phyloP scores from a whole-genome alignment of 2,113 vertebrate genomes.

The Lontra canadensis region DNA sequence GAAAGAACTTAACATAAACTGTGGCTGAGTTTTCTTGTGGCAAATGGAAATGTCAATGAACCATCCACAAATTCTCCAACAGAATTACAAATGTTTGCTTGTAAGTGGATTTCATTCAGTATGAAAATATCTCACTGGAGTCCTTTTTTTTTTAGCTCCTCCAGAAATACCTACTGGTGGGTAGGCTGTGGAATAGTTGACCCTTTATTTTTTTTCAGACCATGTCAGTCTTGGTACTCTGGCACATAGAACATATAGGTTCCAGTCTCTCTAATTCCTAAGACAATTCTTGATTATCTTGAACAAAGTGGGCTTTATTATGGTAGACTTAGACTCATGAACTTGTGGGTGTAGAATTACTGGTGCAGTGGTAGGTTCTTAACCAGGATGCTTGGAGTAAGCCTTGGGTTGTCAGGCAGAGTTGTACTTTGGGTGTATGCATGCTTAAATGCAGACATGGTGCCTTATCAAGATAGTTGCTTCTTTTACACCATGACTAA shows the following conservation, averaged over 20 bases:
- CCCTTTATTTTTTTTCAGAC: not conserved
- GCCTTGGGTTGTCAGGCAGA: not conserved
- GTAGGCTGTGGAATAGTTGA: not conserved
- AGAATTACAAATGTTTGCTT: slow-evolving; percentile 10
- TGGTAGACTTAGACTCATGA: not conserved
- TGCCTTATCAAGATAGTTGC: not conserved
- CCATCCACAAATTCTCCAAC: not conserved
- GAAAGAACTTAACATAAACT: not conserved
- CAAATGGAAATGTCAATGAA: not conserved
- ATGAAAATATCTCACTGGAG: not conserved
- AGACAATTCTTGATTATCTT: not conserved
- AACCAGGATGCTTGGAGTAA: not conserved
- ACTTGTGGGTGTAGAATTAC: not conserved
- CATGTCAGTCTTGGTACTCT: not conserved
- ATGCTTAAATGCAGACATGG: not conserved
- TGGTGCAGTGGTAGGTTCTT: not conserved
- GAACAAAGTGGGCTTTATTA: not conserved
- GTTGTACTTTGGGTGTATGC: not conserved
- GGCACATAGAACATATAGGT: not conserved
- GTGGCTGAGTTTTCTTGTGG: slow-evolving; percentile 5
- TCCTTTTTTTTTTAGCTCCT: not conserved
- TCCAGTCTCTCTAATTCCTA: not conserved
- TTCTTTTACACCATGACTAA: not conserved
- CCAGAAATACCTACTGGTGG: not conserved
- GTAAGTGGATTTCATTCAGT: slow-evolving; percentile 6